phyloP scores from a whole-genome alignment of 2,888 invertebrate genomes.

The Amphipoea lucens region DNA sequence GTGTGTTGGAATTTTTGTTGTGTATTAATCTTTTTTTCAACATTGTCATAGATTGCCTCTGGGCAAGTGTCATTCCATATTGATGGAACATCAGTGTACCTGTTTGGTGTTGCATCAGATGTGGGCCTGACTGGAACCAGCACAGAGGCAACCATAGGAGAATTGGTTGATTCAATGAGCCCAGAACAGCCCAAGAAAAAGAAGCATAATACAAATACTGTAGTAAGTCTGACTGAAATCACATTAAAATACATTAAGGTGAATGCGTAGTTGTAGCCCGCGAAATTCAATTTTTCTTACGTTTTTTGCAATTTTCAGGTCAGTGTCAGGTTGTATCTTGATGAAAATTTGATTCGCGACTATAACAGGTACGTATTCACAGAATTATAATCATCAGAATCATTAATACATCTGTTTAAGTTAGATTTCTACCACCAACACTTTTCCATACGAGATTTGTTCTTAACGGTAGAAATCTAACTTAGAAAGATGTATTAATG shows the following conservation, averaged over 20 bases:
- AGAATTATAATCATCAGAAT: too few relatives aligned
- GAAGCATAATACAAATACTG: slow-evolving; percentile 80
- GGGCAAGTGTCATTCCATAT: slow-evolving; percentile 94
- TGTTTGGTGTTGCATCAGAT: slow-evolving; percentile 91
- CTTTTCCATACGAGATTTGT: too few relatives aligned
- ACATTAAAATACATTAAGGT: neutral
- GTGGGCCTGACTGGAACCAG: slow-evolving; percentile 89
- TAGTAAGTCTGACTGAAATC: slow-evolving; percentile 75
- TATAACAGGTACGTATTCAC: too few relatives aligned
- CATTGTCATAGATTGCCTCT: slow-evolving; percentile 90
- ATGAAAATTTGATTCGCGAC: too few relatives aligned
- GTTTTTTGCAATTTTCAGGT: too few relatives aligned
- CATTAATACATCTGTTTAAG: too few relatives aligned
- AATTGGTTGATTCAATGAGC: slow-evolving; percentile 85
- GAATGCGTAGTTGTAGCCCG: too few relatives aligned
- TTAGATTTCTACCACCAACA: too few relatives aligned
- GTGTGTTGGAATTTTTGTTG: neutral
- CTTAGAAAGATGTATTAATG: too few relatives aligned
- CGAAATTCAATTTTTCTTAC: too few relatives aligned
- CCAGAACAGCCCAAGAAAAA: slow-evolving; percentile 87
- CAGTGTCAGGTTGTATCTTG: too few relatives aligned
- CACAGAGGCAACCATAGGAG: slow-evolving; percentile 89
- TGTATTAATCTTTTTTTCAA: slow-evolving; percentile 1
- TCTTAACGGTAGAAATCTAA: too few relatives aligned
- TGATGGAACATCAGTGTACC: slow-evolving; percentile 91